phyloP scores from a whole-genome alignment of 92 coral and sea anemone species.

The Plumapathes pennacea region DNA sequence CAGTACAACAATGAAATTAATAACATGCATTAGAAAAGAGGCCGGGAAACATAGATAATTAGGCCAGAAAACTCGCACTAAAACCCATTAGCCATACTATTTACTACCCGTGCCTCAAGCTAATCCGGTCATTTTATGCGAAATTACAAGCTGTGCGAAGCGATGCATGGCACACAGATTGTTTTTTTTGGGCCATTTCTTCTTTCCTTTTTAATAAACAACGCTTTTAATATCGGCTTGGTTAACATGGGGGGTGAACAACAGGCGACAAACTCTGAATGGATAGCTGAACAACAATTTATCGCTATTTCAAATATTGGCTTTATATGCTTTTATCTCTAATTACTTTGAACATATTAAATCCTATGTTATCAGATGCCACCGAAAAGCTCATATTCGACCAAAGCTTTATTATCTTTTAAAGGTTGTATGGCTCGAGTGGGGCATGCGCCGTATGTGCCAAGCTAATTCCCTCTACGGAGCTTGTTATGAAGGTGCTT shows the following conservation, averaged over 20 bases:
- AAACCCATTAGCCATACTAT: constrained; percentile 44
- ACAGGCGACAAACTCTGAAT: constrained; percentile 80
- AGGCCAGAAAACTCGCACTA: constrained; percentile 50
- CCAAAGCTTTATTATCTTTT: constrained; percentile 37
- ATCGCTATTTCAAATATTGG: constrained; percentile 92
- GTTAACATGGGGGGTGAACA: constrained; percentile 74
- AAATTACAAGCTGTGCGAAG: too few relatives aligned
- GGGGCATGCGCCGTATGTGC: constrained; percentile 99
- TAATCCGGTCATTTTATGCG: not conserved
- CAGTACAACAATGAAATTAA: constrained; percentile 67
- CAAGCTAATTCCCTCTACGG: constrained; percentile 93
- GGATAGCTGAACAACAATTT: constrained; percentile 82
- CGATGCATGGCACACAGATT: too few relatives aligned
- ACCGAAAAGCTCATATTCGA: constrained; percentile 50
- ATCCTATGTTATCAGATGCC: constrained; percentile 76
- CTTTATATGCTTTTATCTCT: constrained; percentile 83
- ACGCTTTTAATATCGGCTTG: constrained; percentile 71
- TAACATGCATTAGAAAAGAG: constrained; percentile 53
- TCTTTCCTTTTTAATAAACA: constrained; percentile 62
- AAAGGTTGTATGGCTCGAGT: constrained; percentile 91
- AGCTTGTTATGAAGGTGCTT: constrained; percentile 95
- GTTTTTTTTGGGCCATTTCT: too few relatives aligned
- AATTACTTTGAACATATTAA: constrained; percentile 86
- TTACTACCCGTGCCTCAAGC: not conserved
- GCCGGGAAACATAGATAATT: constrained; percentile 54